Base-by-base conservation (phyloP, 2,797 vertebrate species). In the Centroberyx gerrardi region DNA sequence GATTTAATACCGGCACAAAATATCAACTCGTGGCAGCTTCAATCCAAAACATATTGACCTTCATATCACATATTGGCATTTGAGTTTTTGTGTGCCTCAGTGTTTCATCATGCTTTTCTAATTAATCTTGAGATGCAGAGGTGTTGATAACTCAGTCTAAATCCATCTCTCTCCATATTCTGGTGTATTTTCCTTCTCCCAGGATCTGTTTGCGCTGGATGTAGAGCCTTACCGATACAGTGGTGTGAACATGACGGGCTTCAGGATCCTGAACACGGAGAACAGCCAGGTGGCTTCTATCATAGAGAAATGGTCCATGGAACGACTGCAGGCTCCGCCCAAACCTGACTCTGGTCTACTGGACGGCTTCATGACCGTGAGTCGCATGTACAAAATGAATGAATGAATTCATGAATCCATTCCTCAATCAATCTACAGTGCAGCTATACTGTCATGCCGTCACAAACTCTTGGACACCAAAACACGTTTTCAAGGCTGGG, bases 121-220 rank as follows among this genome's bases (percentile, higher is more conserved):
- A 9, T 8, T 54, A 12, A 27, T 7, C 15, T 48, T 40, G 2
- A 27, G 42, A 8, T 28, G 17, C 27, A 49, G 9, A 5, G 5
- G 3, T 73, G 17, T 55, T 8, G 8, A 38, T 54, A 3, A 40
- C 29, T 49, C 7, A 49, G 13, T 59, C 15, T 49, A 5, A 53
- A 44, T 55, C 33, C 17, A 13, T 42, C 18, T 31, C 27, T 53
- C 12, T 15, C 13, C 44, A 49, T 27, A 38, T n/a, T 3, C 4
- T 15, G 17, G 2, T 48, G 5, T 63, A 38, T 10, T 46, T 55
- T 42, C 36, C 6, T 73, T 12, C 73, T 61, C 62, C 12, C 10
- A 99, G 98, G 98, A 99, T 92, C 94, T 99, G 74, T 98, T 99
- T 90, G 98, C 97, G 0, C 92, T 99, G 79, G 97, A 99, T 60